A percentile compares a stretch with the other conserved stretches of the same genome.
phyloP scores from a whole-genome alignment of 2,113 vertebrate genomes.

The Gymnobelideus leadbeateri region DNA sequence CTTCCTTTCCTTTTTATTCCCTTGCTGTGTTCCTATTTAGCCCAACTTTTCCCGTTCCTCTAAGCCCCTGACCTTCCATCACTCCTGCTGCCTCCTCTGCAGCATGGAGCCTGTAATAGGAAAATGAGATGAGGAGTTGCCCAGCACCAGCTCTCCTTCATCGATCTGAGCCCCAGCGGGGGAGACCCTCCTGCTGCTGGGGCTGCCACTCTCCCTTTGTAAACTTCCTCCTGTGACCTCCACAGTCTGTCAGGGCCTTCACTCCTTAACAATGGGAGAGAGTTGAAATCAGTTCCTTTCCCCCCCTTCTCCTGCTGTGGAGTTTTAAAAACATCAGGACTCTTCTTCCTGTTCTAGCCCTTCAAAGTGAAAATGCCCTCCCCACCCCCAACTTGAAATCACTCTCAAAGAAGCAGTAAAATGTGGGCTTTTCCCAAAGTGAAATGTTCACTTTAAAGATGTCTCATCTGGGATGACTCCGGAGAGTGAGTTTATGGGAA shows the following conservation, averaged over 20 bases:
- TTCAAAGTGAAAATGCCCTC: neutral
- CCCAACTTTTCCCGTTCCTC: neutral
- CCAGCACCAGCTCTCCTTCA: neutral
- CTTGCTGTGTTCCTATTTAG: neutral
- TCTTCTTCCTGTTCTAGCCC: slow-evolving; percentile 52
- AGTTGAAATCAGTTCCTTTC: slow-evolving; percentile 23
- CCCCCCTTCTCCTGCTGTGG: slow-evolving; percentile 55
- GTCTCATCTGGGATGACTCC: slow-evolving; percentile 14
- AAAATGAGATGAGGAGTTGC: slow-evolving; percentile 66
- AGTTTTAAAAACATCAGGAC: slow-evolving; percentile 44
- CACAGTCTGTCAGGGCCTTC: slow-evolving; percentile 49
- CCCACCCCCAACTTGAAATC: slow-evolving; percentile 38
- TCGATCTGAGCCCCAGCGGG: slow-evolving; percentile 67
- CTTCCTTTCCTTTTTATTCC: neutral
- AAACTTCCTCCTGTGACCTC: slow-evolving; percentile 30
- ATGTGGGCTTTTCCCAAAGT: slow-evolving; percentile 22
- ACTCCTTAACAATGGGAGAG: slow-evolving; percentile 62
- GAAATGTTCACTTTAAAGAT: neutral
- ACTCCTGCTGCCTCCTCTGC: accelerated
- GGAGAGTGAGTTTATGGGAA: slow-evolving; percentile 35
- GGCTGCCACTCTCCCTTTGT: slow-evolving; percentile 49
- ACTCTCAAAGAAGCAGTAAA: slow-evolving; percentile 44
- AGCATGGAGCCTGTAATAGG: slow-evolving; percentile 65
- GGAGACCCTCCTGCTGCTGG: slow-evolving; percentile 33
- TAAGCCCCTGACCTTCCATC: neutral